These are phyloP conservation scores for Xestia rhomboidea DNA, from an alignment of 2,888 invertebrate species.

Conservation along the genomic window DNA sequence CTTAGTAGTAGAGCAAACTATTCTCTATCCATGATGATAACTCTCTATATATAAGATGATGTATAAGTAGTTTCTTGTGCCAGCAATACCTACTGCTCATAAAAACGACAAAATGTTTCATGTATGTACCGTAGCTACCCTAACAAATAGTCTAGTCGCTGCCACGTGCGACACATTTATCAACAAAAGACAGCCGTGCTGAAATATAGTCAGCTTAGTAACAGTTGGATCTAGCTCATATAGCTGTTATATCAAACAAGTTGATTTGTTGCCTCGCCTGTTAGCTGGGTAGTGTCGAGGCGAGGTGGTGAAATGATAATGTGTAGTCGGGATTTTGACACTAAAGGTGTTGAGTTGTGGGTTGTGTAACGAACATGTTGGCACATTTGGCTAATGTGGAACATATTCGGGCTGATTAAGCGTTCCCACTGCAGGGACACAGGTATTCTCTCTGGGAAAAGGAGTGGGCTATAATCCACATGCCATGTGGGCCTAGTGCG, in stretches of 20 bases:
- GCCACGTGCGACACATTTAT: constrained; percentile 42
- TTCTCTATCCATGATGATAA: background rate
- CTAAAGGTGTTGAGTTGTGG: background rate
- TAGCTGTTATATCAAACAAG: constrained; percentile 4
- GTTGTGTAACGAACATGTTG: background rate
- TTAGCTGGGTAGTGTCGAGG: background rate
- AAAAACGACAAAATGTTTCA: constrained; percentile 16
- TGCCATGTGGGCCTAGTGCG: too few species aligned
- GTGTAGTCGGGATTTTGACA: background rate
- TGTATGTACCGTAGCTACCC: background rate
- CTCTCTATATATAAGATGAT: background rate
- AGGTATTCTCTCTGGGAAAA: too few species aligned
- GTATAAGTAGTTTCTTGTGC: background rate
- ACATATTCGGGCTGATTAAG: background rate
- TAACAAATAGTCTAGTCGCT: constrained; percentile 10
- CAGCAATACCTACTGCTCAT: too few species aligned
- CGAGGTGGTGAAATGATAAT: background rate
- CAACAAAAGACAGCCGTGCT: constrained; percentile 41
- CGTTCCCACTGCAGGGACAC: background rate
- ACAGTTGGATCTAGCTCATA: background rate
- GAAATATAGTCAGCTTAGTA: constrained; percentile 44
- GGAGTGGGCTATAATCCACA: too few species aligned
- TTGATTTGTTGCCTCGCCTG: constrained; percentile 38
- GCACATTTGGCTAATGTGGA: background rate
- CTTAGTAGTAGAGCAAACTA: background rate